A percentile compares a stretch with the other conserved stretches of the same genome.
These are phyloP conservation scores for Florisuga fusca DNA, from an alignment of 2,797 vertebrate genomes.

Conservation along the genomic window DNA sequence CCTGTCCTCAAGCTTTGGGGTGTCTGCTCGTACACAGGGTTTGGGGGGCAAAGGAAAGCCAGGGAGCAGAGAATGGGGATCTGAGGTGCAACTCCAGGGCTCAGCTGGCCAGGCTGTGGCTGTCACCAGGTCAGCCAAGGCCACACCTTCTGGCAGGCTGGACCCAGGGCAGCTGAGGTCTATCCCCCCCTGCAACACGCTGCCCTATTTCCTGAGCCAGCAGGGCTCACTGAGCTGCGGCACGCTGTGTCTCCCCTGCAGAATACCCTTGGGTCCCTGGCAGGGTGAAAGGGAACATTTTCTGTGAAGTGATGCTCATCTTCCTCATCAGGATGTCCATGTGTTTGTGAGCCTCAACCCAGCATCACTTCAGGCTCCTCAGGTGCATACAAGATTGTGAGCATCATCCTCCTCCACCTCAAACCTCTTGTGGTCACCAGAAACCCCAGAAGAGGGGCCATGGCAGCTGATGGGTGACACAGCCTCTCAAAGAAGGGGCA, in stretches of 20 bases:
- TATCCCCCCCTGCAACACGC: neutral
- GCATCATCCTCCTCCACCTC: neutral
- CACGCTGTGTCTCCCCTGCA: neutral
- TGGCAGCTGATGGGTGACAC: neutral
- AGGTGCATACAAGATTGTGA: rapidly evolving
- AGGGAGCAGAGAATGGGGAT: neutral
- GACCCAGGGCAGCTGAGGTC: neutral
- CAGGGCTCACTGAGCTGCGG: neutral
- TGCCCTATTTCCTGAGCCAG: neutral
- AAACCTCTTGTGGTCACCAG: neutral
- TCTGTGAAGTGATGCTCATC: neutral
- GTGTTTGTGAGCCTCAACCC: rapidly evolving
- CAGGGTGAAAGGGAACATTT: neutral
- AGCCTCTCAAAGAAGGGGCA: neutral
- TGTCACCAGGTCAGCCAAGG: rapidly evolving
- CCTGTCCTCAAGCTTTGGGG: neutral
- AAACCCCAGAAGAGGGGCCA: neutral
- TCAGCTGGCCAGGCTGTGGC: neutral
- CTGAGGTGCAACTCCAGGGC: neutral
- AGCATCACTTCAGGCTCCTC: neutral
- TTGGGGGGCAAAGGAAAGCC: neutral
- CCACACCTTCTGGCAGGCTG: rapidly evolving
- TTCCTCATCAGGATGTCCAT: neutral
- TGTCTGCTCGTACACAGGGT: neutral
- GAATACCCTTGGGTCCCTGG: neutral